These are phyloP conservation scores for Cyprinodon variegatus DNA, from an alignment of 2,113 vertebrate species.

Conservation along the genomic window DNA sequence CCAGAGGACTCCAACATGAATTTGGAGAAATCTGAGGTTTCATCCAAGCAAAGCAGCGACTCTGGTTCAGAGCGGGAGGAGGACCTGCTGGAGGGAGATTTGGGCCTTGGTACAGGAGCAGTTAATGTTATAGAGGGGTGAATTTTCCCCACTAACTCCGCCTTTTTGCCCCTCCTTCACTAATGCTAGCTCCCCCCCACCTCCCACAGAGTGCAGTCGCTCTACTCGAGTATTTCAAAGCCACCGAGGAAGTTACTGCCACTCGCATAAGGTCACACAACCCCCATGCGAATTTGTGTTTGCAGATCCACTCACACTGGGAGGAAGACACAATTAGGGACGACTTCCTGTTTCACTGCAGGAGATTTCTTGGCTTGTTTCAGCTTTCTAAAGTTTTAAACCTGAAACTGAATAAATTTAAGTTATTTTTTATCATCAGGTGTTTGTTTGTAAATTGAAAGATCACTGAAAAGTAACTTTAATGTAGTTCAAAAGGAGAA, in stretches of 20 bases:
- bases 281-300: constrained; percentile 21
- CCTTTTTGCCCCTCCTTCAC: constrained; percentile 17
- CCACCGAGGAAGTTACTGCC: constrained; percentile 7
- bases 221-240: constrained; percentile 33
- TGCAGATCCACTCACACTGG: constrained; percentile 19
- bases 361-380: constrained; percentile 2
- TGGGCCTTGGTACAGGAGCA: constrained; percentile 49
- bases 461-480: not conserved
- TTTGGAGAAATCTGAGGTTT: constrained; percentile 18
- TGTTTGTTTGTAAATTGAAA: not conserved
- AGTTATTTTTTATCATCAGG: not conserved
- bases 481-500: not conserved
- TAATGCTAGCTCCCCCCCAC: constrained; percentile 8
- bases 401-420: constrained; percentile 1
- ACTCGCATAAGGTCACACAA: constrained; percentile 45
- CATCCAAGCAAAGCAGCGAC: not conserved
- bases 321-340: constrained; percentile 13
- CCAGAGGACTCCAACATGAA: not conserved
- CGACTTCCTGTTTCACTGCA: constrained; percentile 16
- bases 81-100: constrained; percentile 64
- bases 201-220: constrained; percentile 47
- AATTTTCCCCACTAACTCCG: constrained; percentile 26
- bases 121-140: constrained; percentile 22
- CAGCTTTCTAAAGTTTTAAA: constrained; percentile 8
- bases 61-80: constrained; percentile 40